Evolutionary conservation across 2,888 invertebrate genomes (phyloP).

Genomic region (Metellina segmentata): DNA sequence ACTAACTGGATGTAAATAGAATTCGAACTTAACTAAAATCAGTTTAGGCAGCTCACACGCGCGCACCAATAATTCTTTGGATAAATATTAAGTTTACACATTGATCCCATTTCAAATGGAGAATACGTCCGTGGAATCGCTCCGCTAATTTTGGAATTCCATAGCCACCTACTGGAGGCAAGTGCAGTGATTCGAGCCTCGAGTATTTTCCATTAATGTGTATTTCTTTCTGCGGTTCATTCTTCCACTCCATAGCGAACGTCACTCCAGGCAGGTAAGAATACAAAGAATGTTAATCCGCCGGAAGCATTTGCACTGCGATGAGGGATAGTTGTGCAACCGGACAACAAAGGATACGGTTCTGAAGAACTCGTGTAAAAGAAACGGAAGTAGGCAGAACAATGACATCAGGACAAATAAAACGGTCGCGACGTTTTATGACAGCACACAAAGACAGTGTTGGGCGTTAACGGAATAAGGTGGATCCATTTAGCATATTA

Average conservation of each 20-base stretch:
- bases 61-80: no score
- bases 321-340: slow-evolving; percentile 54
- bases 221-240: slow-evolving; percentile 33
- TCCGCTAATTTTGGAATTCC: neutral
- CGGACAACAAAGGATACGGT: slow-evolving; percentile 43
- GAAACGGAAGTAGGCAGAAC: slow-evolving; percentile 56
- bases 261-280: slow-evolving; percentile 42
- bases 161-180: neutral
- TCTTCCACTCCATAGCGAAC: slow-evolving; percentile 12
- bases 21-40: no score
- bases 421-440: slow-evolving; percentile 68
- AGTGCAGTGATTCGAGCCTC: neutral
- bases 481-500: slow-evolving; percentile 70
- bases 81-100: no score
- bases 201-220: slow-evolving; percentile 31
- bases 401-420: slow-evolving; percentile 68
- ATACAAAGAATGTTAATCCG: slow-evolving; percentile 70
- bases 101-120: no score
- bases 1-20: no score
- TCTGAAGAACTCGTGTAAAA: slow-evolving; percentile 51
- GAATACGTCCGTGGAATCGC: neutral
- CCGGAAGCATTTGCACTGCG: slow-evolving; percentile 60
- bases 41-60: no score
- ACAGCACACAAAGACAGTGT: slow-evolving; percentile 56
- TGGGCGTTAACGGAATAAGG: slow-evolving; percentile 65